phyloP scores from a whole-genome alignment of 2,797 vertebrate genomes.

The Holocentrus rufus region DNA sequence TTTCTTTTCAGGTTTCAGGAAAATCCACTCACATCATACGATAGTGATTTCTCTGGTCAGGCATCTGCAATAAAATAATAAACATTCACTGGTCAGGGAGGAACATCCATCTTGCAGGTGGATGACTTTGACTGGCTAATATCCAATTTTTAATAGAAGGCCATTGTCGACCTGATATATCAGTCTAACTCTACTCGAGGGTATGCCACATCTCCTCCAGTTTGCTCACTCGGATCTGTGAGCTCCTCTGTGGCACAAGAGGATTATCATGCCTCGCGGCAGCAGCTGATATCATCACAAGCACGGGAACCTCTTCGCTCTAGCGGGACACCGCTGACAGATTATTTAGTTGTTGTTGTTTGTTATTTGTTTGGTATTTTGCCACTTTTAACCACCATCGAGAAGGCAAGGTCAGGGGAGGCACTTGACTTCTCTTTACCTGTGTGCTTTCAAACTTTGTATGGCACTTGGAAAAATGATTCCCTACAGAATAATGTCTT shows the following conservation, averaged over 20 bases:
- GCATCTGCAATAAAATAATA: constrained; percentile 21
- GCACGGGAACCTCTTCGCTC: constrained; percentile 34
- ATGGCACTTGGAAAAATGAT: too few relatives aligned
- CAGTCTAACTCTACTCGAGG: constrained; percentile 32
- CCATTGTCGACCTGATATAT: constrained; percentile 31
- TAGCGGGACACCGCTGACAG: constrained; percentile 7
- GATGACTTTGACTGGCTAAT: constrained; percentile 24
- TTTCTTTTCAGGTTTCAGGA: background rate
- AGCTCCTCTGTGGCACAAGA: constrained; percentile 64
- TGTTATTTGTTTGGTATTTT: constrained; percentile 22
- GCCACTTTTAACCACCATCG: constrained; percentile 29
- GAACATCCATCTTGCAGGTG: constrained; percentile 9
- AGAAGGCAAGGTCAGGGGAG: constrained; percentile 30
- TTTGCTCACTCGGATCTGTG: constrained; percentile 70
- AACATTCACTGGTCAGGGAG: constrained; percentile 2
- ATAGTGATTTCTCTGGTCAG: constrained; percentile 17
- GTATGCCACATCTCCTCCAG: constrained; percentile 58
- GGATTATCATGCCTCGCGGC: constrained; percentile 63
- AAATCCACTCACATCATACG: constrained; percentile 22
- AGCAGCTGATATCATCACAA: constrained; percentile 44
- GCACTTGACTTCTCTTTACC: too few relatives aligned
- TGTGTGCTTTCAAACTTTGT: too few relatives aligned
- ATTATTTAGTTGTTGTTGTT: constrained; percentile 19
- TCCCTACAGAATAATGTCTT: too few relatives aligned
- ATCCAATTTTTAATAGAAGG: constrained; percentile 53